Conservation (phyloP, 2,113 vertebrate species). For the Lepidothrix coronata region DNA sequence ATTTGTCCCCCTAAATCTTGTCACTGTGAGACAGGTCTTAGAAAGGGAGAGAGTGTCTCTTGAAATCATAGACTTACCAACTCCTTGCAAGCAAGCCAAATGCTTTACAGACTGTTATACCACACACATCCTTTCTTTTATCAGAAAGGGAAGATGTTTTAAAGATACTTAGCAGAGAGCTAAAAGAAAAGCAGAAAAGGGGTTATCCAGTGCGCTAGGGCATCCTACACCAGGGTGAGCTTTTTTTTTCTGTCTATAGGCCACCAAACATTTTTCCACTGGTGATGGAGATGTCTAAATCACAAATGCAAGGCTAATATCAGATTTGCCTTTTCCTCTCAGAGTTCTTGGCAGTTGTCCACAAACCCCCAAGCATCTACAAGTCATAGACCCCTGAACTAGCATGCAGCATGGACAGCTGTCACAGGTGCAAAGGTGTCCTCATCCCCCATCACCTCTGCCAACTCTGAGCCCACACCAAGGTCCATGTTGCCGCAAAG, state of each 20-base stretch:
- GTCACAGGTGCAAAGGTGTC: no score
- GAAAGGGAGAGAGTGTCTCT: not conserved
- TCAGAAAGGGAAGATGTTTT: not conserved
- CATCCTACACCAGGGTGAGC: not conserved
- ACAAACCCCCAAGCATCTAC: not conserved
- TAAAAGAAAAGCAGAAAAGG: not conserved
- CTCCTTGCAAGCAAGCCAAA: not conserved
- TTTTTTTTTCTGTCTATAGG: not conserved
- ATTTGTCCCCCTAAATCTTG: not conserved
- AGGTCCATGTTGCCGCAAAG: rapidly evolving
- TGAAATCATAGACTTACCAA: not conserved
- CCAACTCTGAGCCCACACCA: rapidly evolving
- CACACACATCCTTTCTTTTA: not conserved
- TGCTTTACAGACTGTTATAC: not conserved
- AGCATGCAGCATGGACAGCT: rapidly evolving
- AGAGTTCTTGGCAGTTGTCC: not conserved
- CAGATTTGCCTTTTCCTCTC: not conserved
- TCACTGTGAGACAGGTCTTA: not conserved
- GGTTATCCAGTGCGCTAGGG: not conserved
- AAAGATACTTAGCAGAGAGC: not conserved
- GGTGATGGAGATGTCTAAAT: not conserved
- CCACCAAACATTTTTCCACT: not conserved
- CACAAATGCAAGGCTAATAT: not conserved
- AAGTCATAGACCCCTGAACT: not conserved
- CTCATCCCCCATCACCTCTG: not conserved